phyloP scores from a whole-genome alignment of 2,888 invertebrate species.

The Morpho achilles region DNA sequence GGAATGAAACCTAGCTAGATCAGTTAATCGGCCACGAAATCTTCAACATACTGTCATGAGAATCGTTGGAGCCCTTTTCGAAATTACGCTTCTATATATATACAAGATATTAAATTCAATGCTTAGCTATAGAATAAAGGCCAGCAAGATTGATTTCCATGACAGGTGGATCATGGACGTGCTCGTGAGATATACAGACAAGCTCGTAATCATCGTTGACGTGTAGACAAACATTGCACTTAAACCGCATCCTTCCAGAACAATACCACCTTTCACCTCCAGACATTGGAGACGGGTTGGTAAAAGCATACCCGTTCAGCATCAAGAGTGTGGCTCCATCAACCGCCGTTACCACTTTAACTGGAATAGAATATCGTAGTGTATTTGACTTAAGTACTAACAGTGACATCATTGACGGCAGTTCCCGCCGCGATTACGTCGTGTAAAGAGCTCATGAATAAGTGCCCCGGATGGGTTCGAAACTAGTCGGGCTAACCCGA shows the following conservation, averaged over 20 bases:
- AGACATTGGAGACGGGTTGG: constrained; percentile 62
- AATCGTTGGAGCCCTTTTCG: too few species aligned
- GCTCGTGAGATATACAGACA: constrained; percentile 61
- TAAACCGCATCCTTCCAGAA: constrained; percentile 56
- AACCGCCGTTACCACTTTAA: constrained; percentile 65
- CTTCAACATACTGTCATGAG: too few species aligned
- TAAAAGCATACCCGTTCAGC: constrained; percentile 65
- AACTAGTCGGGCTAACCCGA: too few species aligned
- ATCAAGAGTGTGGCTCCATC: constrained; percentile 67
- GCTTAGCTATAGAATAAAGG: constrained; percentile 39
- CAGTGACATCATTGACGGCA: too few species aligned
- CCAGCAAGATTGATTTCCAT: constrained; percentile 59
- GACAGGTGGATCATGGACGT: constrained; percentile 57
- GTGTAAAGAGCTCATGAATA: too few species aligned
- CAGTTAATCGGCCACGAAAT: too few species aligned
- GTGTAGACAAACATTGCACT: constrained; percentile 62
- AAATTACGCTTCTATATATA: too few species aligned
- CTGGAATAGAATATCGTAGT: constrained; percentile 33
- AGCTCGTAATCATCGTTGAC: constrained; percentile 72
- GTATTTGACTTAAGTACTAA: not conserved
- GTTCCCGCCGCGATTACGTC: too few species aligned
- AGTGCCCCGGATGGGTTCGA: too few species aligned
- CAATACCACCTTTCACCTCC: constrained; percentile 71
- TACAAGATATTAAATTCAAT: constrained; percentile 5
- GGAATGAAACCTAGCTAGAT: too few species aligned